Evolutionary conservation across 2,888 invertebrate genomes (phyloP), one percentile per base, ranked within the genome.

Genomic region (Troides oblongomaculatus): DNA sequence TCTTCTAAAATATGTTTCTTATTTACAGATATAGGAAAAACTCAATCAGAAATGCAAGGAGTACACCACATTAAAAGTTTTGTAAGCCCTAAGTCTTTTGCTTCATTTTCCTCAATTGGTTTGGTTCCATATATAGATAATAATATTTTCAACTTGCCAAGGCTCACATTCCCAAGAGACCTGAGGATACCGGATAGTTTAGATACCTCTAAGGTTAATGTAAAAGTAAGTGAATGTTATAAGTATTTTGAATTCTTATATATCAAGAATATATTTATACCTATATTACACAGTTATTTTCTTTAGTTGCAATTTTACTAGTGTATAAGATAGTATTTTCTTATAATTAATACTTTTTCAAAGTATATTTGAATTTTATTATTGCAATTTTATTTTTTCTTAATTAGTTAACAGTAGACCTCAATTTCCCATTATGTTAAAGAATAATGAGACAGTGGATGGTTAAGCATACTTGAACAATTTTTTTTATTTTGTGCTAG

Each of bases 111-210:
- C 4, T 90, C 92, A 0, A 80, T 83, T 10, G 79, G 83, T 66
- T 58, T 76, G 4, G 85, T 86, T n/a, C 84, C 86, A 64, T 89
- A 88, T 69, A 81, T 82, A 2, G 83, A 84, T 63, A 79, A 69
- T 66, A 73, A 73, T n/a, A 75, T 83, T 63, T 74, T 83, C 17
- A 83, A 84, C 71, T 89, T 81, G 25, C 89, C 92, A 30, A 79
- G 89, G 68, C 75, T 93, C 71, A 86, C 80, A 6, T 84, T 77
- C 7, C 92, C 93, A 17, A 84, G 93, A 73, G 92, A 93, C 72
- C 74, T 93, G n/a, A 77, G 78, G 71, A 88, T 92, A 79, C 92
- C 92, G 30, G 60, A n/a, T 7, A 77, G 71, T 39, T 79, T 76
- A 60, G 69, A 75, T 46, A 72, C 72, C 23, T 70, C 72, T 71